These are phyloP conservation scores for Steinernema hermaphroditum DNA, from an alignment of 2,888 invertebrate species.

Conservation along the genomic window DNA sequence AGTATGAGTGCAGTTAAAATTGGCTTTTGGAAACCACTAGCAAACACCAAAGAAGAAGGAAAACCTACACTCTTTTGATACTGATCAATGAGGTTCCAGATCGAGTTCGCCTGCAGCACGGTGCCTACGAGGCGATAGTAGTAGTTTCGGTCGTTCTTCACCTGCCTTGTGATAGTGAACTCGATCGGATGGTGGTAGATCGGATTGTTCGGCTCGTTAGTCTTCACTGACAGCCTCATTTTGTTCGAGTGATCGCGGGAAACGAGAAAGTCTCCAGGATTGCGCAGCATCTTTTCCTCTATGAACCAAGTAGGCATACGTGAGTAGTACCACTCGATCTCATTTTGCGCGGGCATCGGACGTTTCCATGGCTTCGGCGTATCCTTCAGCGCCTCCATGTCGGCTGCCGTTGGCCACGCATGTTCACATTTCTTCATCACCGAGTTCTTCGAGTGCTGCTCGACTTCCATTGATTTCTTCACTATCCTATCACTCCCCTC, in stretches of 20 bases:
- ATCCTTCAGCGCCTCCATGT: constrained; percentile 24
- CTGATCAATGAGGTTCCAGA: constrained; percentile 29
- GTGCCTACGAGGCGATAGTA: constrained; percentile 34
- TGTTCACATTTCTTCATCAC: constrained; percentile 15
- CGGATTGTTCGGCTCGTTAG: constrained; percentile 33
- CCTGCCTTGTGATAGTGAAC: constrained; percentile 28
- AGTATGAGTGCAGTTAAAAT: too few species aligned
- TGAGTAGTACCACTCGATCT: constrained; percentile 31
- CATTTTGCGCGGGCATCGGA: not conserved
- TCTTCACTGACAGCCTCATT: constrained; percentile 30
- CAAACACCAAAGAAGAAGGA: not conserved
- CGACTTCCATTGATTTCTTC: not conserved
- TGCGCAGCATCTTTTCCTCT: constrained; percentile 34
- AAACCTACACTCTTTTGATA: constrained; percentile 17
- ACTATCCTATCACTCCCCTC: not conserved
- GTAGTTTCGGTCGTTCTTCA: constrained; percentile 32
- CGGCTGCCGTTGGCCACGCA: constrained; percentile 34
- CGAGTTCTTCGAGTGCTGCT: not conserved
- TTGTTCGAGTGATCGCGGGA: constrained; percentile 31
- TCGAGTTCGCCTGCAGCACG: constrained; percentile 28
- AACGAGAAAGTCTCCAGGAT: constrained; percentile 32
- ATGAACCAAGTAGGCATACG: constrained; percentile 35
- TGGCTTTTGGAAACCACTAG: not conserved
- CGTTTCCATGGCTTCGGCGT: constrained; percentile 34
- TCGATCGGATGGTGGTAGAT: constrained; percentile 29